These are phyloP conservation scores for Abrostola triplasia DNA, from an alignment of 2,888 invertebrate genomes.

Conservation along the genomic window DNA sequence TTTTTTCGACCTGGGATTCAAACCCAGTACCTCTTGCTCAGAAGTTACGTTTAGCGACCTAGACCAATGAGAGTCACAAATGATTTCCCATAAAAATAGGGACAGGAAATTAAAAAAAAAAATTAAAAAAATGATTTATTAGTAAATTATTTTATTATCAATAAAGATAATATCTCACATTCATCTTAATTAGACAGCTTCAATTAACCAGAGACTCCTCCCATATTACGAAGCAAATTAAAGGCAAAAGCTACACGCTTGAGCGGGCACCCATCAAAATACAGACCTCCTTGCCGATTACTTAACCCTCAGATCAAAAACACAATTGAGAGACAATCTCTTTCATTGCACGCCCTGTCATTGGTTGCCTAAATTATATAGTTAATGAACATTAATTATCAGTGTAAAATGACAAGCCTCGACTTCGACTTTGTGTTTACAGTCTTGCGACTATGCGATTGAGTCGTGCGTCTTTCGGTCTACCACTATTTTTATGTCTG, in stretches of 20 bases:
- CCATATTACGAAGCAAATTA: slow-evolving; percentile 32
- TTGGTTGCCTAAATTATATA: slow-evolving; percentile 36
- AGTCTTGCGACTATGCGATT: slow-evolving; percentile 19
- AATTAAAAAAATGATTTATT: background rate
- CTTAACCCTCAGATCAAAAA: slow-evolving; percentile 42
- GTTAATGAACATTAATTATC: slow-evolving; percentile 51
- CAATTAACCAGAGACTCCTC: slow-evolving; percentile 12
- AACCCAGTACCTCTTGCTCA: no score
- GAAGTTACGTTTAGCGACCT: no score
- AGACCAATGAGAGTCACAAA: no score
- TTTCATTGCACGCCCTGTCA: slow-evolving; percentile 27
- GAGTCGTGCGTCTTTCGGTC: background rate
- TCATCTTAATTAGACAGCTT: slow-evolving; percentile 14
- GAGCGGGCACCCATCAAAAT: slow-evolving; percentile 42
- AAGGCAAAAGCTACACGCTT: slow-evolving; percentile 30
- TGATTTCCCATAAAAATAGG: no score
- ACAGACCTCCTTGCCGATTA: slow-evolving; percentile 26
- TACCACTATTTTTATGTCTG: background rate
- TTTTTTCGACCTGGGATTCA: no score
- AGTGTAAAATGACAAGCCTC: slow-evolving; percentile 32
- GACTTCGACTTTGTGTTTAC: background rate
- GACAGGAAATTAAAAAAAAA: no score
- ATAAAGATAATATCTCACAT: background rate
- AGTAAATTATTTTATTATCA: background rate
- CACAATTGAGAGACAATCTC: slow-evolving; percentile 30